phyloP scores from a whole-genome alignment of 2,113 vertebrate genomes.

The Trogon surrucura region DNA sequence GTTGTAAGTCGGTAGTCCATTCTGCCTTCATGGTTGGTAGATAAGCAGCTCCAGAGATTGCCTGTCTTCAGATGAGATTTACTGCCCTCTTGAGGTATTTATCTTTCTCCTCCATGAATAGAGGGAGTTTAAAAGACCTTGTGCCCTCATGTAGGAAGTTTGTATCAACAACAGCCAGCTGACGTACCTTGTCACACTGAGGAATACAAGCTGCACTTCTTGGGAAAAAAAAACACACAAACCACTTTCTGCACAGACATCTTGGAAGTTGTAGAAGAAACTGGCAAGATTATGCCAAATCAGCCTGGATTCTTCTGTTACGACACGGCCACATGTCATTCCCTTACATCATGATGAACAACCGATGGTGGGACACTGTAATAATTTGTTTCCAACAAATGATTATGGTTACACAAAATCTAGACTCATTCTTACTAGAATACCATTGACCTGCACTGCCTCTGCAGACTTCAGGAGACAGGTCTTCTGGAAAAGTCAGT shows the following conservation, averaged over 20 bases:
- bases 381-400: not conserved
- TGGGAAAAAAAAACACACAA: not conserved
- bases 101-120: slow-evolving; percentile 8
- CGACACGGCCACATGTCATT: accelerated
- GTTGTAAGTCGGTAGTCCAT: not conserved
- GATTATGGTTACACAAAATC: not conserved
- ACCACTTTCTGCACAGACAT: not conserved
- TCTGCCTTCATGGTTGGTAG: not conserved
- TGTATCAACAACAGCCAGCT: slow-evolving; percentile 6
- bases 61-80: slow-evolving; percentile 54
- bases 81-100: slow-evolving; percentile 50
- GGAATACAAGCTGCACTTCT: not conserved
- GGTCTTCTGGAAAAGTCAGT: not conserved
- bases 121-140: not conserved
- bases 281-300: not conserved
- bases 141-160: not conserved
- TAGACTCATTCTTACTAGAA: not conserved
- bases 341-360: accelerated
- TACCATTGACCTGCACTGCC: not conserved
- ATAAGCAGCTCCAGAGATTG: slow-evolving; percentile 8
- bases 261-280: not conserved
- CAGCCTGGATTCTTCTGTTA: accelerated
- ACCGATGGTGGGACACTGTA: not conserved
- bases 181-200: not conserved
- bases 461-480: not conserved